phyloP scores from a whole-genome alignment of 2,888 invertebrate genomes.

The Cephus rjabovi region DNA sequence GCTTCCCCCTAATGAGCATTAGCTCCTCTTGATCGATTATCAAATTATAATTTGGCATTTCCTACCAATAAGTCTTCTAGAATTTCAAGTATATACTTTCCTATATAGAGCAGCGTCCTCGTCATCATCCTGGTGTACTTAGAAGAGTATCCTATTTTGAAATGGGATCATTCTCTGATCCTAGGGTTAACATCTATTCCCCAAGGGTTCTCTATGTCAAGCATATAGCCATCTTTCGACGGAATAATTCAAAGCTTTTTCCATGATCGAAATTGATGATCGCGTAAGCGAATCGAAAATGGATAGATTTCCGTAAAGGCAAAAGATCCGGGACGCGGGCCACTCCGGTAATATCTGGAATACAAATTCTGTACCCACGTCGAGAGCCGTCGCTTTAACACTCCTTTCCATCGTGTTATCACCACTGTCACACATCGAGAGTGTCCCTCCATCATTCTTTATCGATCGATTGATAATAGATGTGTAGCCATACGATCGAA shows the following conservation, averaged over 20 bases:
- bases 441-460: conserved; percentile 12
- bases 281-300: not conserved
- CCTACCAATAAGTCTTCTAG: not conserved
- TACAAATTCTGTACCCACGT: conserved; percentile 18
- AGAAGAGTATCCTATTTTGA: not conserved
- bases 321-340: not conserved
- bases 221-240: not conserved
- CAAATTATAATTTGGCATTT: not conserved
- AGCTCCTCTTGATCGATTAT: not conserved
- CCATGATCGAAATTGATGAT: not conserved
- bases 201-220: not conserved
- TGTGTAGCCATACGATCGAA: not conserved
- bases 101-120: not conserved
- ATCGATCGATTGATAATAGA: not conserved
- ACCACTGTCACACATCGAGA: conserved; percentile 12
- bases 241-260: not conserved
- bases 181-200: not conserved
- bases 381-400: conserved; percentile 14
- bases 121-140: not conserved
- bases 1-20: not conserved
- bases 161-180: not conserved
- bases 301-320: not conserved
- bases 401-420: conserved; percentile 17
- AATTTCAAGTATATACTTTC: not conserved
- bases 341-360: conserved; percentile 10